Evolutionary conservation across 2,888 invertebrate genomes (phyloP).

Genomic region (Lasioglossum marginatum): DNA sequence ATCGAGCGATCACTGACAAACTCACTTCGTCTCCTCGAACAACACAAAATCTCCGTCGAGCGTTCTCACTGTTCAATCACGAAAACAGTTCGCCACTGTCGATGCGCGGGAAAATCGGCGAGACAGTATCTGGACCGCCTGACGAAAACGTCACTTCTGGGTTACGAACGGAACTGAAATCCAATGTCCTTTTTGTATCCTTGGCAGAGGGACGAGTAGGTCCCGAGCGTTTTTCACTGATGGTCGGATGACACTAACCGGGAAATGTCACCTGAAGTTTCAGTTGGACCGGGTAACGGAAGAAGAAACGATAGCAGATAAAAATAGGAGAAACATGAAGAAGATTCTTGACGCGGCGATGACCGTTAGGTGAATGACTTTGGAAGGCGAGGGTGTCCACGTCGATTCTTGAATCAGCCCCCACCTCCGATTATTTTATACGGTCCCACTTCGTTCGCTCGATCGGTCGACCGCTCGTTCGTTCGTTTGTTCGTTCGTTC

Average conservation of each 20-base stretch:
- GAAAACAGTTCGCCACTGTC: neutral
- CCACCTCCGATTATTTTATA: conserved; percentile 71
- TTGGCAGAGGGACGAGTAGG: neutral
- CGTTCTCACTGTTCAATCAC: conserved; percentile 9
- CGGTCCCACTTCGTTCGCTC: conserved; percentile 67
- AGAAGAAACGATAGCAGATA: conserved; percentile 45
- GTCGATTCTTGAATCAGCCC: conserved; percentile 77
- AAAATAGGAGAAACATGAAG: conserved; percentile 59
- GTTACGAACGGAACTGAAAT: neutral
- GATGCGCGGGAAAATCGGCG: conserved; percentile 6
- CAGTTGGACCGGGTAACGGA: conserved; percentile 60
- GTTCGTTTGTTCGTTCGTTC: conserved; percentile 34
- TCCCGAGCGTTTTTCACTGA: neutral
- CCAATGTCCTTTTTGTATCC: neutral
- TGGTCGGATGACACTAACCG: neutral
- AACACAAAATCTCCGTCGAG: neutral
- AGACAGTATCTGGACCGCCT: neutral
- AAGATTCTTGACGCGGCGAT: conserved; percentile 77
- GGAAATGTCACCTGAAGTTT: neutral
- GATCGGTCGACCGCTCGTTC: conserved; percentile 52
- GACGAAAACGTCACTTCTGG: neutral
- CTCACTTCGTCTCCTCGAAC: conserved; percentile 26
- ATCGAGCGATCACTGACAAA: conserved; percentile 41
- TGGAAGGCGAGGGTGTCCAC: conserved; percentile 78
- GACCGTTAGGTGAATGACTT: conserved; percentile 82